Evolutionary conservation across 2,888 invertebrate species (phyloP).

Genomic region (Crepidodera aurea): DNA sequence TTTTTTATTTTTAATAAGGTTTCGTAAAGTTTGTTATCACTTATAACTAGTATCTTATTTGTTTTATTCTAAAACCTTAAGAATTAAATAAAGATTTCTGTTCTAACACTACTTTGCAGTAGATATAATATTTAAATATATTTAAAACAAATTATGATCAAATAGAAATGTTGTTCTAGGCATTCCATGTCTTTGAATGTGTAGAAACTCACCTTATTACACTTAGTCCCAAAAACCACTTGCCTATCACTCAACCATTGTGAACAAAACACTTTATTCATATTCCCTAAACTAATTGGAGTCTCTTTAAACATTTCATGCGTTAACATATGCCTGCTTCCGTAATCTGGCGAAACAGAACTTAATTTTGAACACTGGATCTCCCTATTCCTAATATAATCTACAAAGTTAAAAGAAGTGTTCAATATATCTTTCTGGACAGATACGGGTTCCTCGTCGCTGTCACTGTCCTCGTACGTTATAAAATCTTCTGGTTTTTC

Average conservation of each 20-base stretch:
- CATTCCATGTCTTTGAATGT: too few species aligned
- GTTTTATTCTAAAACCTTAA: too few species aligned
- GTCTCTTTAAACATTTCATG: conserved; percentile 90
- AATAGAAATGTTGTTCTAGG: too few species aligned
- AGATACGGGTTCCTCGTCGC: conserved; percentile 80
- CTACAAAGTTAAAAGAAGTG: conserved; percentile 86
- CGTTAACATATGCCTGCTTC: conserved; percentile 86
- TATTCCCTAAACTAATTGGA: conserved; percentile 81
- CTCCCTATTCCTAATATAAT: conserved; percentile 83
- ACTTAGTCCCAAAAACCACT: conserved; percentile 96
- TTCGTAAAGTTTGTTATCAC: too few species aligned
- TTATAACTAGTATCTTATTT: too few species aligned
- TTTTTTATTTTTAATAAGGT: too few species aligned
- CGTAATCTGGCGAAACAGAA: conserved; percentile 79
- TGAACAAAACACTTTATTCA: conserved; percentile 95
- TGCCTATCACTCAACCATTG: conserved; percentile 95
- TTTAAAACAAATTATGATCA: too few species aligned
- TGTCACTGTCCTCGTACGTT: conserved; percentile 87
- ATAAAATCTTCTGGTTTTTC: conserved; percentile 92
- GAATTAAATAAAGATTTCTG: too few species aligned
- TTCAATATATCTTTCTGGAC: conserved; percentile 77
- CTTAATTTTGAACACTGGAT: conserved; percentile 75
- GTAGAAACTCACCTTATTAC: conserved; percentile 79
- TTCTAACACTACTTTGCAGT: too few species aligned
- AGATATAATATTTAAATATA: too few species aligned